Conservation (phyloP, 2,797 vertebrate species). For the Lagocephalus sceleratus region DNA sequence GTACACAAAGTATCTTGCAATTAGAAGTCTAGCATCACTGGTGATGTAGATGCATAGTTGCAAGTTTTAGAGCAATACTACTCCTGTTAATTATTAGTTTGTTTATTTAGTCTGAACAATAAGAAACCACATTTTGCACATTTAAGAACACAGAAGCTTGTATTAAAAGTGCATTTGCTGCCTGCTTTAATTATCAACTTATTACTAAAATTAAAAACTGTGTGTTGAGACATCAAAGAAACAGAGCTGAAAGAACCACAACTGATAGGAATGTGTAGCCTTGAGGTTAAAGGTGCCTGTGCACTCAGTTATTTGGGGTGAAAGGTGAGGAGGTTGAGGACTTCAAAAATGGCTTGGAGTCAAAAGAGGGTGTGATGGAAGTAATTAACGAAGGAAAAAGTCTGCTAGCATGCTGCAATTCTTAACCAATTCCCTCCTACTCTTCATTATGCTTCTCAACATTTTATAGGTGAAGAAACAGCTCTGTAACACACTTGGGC, state of each 20-base stretch:
- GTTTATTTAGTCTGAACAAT: too few species aligned
- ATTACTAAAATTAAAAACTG: too few species aligned
- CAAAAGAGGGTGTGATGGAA: slow-evolving; percentile 57
- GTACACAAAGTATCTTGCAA: too few species aligned
- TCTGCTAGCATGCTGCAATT: slow-evolving; percentile 40
- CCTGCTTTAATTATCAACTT: too few species aligned
- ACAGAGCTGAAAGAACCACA: slow-evolving; percentile 22
- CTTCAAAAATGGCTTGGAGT: slow-evolving; percentile 34
- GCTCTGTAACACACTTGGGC: slow-evolving; percentile 34
- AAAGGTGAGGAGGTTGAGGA: slow-evolving; percentile 30
- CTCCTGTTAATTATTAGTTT: too few species aligned
- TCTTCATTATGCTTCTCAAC: slow-evolving; percentile 50
- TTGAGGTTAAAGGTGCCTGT: slow-evolving; percentile 45
- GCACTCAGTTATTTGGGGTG: neutral
- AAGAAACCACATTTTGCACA: too few species aligned
- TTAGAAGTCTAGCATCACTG: too few species aligned
- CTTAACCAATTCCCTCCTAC: slow-evolving; percentile 54
- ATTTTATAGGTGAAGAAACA: slow-evolving; percentile 48
- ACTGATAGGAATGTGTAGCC: slow-evolving; percentile 33
- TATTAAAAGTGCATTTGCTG: too few species aligned
- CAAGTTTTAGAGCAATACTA: too few species aligned
- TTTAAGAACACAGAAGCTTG: too few species aligned
- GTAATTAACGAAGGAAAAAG: slow-evolving; percentile 65
- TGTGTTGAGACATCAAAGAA: slow-evolving; percentile 4
- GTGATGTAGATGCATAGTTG: too few species aligned